phyloP scores from a whole-genome alignment of 2,113 vertebrate genomes.

The Burhinus oedicnemus region DNA sequence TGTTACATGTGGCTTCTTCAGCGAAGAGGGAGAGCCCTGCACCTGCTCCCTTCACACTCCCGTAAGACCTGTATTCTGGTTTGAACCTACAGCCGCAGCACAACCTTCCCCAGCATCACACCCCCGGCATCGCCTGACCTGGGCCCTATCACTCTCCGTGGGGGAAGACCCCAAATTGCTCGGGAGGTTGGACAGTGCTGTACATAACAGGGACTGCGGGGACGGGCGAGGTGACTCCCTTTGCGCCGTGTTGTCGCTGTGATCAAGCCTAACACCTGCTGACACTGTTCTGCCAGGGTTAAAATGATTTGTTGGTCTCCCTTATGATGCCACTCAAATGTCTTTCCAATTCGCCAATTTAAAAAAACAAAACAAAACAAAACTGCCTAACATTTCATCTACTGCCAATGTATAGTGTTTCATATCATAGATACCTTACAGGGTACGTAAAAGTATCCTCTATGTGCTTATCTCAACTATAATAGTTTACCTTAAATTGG shows the following conservation, averaged over 20 bases:
- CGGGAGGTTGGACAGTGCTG: background rate
- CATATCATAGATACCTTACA: background rate
- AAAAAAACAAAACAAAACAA: background rate
- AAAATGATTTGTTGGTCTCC: background rate
- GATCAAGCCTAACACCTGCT: background rate
- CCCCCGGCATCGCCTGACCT: background rate
- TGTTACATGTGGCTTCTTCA: background rate
- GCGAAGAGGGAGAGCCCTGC: rapidly evolving
- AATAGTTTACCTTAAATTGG: background rate
- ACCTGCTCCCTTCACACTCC: rapidly evolving
- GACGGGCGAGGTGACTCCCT: background rate
- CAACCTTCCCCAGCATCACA: rapidly evolving
- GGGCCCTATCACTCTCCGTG: background rate
- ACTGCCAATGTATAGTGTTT: background rate
- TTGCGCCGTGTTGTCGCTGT: rapidly evolving
- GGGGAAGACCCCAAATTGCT: background rate
- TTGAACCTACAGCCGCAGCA: background rate
- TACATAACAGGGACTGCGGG: background rate
- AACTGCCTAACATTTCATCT: background rate
- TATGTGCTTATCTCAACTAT: background rate
- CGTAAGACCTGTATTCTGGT: rapidly evolving
- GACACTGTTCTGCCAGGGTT: background rate
- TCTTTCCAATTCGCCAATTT: background rate
- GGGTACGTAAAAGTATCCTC: background rate
- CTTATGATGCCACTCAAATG: background rate